Evolutionary conservation across 2,113 vertebrate species (phyloP), one percentile per base, ranked within the genome.

Genomic region (Daboia siamensis): DNA sequence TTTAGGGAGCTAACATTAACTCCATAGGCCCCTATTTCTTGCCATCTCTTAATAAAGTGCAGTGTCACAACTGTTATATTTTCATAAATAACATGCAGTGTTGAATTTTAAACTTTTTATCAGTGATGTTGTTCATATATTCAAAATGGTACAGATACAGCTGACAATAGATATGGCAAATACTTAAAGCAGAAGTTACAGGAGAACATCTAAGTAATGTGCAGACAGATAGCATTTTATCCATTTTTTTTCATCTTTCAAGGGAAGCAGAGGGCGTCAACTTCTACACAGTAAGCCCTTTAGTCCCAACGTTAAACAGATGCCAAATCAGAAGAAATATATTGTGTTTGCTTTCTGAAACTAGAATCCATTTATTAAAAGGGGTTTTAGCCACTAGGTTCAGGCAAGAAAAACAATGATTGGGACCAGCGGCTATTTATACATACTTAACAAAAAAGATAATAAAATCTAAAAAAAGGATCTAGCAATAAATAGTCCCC

Each of bases 111-210:
- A 90, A 57, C 87, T 1, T 91, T n/a, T 69, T 90, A 51, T 84
- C 80, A 87, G 85, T 90, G 92, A 92, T 59, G 90, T 56, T 92
- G 92, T 80, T 80, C 3, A 24, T 46, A 48, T 69, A 88, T 93
- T 92, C 15, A 2, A 94, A 93, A 89, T 15, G 15, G 88, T 87
- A 74, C 91, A 74, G 69, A 80, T 39, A 39, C 6, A 80, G 69
- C 69, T 80, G 69, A 80, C 15, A 39, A 80, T 80, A 94, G 15
- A 92, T 94, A 96, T 55, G 46, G 91, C 51, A 90, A 9, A 29
- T 87, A 69, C 7, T 21, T 48, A 52, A 33, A 69, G 7, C 8
- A 88, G 91, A 90, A n/a, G 44, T 2, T 90, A 52, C 61, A 93
- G 46, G 87, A 80, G 69, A 39, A 80, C 17, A 8, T 80, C 69